A percentile compares a stretch with the other conserved stretches of the same genome.
Evolutionary conservation across 2,888 invertebrate species (phyloP).

Genomic region (Synergus gifuensis): DNA sequence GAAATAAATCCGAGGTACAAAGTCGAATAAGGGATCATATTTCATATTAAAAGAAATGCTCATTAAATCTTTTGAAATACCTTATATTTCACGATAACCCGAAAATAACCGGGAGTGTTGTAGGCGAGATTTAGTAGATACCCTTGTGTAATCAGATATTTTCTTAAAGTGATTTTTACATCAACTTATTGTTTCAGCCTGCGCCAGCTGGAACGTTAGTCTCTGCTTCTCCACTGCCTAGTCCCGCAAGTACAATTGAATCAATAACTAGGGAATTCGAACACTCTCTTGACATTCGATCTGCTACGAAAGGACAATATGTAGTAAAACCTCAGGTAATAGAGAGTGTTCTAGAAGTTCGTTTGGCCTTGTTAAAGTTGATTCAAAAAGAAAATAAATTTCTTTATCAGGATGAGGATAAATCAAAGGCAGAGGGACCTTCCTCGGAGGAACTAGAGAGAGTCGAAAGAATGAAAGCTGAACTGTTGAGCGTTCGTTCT

Average conservation of each 20-base stretch:
- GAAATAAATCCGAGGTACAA: no score
- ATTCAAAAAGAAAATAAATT: constrained; percentile 14
- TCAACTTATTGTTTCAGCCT: constrained; percentile 72
- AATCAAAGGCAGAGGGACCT: constrained; percentile 83
- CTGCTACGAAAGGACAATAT: constrained; percentile 82
- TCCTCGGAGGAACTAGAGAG: constrained; percentile 81
- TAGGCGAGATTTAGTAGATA: no score
- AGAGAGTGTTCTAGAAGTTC: constrained; percentile 1
- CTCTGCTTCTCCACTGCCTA: constrained; percentile 82
- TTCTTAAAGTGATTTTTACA: background rate
- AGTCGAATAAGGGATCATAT: no score
- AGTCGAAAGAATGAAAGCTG: constrained; percentile 80
- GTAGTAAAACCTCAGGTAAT: constrained; percentile 81
- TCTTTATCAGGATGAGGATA: constrained; percentile 82
- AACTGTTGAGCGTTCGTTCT: constrained; percentile 77
- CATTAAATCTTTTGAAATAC: no score
- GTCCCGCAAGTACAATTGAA: constrained; percentile 89
- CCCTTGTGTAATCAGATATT: background rate
- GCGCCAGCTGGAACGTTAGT: constrained; percentile 72
- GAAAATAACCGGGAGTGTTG: no score
- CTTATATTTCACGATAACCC: no score
- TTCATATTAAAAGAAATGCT: no score
- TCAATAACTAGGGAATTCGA: constrained; percentile 90
- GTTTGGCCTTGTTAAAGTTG: background rate
- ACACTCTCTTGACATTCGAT: constrained; percentile 86